phyloP scores from a whole-genome alignment of 2,113 vertebrate genomes.

The Corydoras maculifer region DNA sequence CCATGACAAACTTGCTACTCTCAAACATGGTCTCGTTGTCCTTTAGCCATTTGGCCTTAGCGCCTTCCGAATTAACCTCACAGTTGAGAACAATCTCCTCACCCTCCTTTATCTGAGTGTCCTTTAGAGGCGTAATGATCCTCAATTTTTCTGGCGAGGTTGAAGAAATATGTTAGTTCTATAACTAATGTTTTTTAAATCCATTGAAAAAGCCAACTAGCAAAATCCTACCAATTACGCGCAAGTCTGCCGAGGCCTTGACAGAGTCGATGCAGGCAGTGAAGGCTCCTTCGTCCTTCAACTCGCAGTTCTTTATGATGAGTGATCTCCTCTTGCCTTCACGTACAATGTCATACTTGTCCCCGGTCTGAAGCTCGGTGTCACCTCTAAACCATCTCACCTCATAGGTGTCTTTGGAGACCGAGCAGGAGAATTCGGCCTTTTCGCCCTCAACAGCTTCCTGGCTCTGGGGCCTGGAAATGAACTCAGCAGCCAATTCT shows the following conservation, averaged over 20 bases:
- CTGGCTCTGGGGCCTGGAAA: constrained; percentile 75
- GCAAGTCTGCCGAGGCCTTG: constrained; percentile 79
- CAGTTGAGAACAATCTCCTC: constrained; percentile 89
- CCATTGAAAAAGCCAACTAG: too few relatives aligned
- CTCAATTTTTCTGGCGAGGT: constrained; percentile 81
- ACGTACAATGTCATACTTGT: constrained; percentile 81
- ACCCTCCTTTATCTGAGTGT: constrained; percentile 81
- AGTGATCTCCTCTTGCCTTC: constrained; percentile 87
- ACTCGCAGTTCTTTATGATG: constrained; percentile 74
- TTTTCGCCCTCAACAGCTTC: constrained; percentile 81
- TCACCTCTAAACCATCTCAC: constrained; percentile 84
- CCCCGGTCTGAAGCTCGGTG: constrained; percentile 69
- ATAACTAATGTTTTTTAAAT: too few relatives aligned
- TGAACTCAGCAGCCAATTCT: constrained; percentile 85
- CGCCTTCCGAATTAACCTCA: constrained; percentile 89
- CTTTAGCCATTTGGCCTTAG: constrained; percentile 94
- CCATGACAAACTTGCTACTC: constrained; percentile 85
- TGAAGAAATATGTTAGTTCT: background rate
- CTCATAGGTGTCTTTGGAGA: constrained; percentile 84
- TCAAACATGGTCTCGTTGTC: constrained; percentile 88
- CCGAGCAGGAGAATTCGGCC: constrained; percentile 78
- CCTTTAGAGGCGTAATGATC: constrained; percentile 84
- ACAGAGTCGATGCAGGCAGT: constrained; percentile 74
- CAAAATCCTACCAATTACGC: constrained; percentile 79
- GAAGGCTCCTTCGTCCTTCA: constrained; percentile 82